Conservation (phyloP, 2,888 invertebrate genomes). For the Xylocampa areola region DNA sequence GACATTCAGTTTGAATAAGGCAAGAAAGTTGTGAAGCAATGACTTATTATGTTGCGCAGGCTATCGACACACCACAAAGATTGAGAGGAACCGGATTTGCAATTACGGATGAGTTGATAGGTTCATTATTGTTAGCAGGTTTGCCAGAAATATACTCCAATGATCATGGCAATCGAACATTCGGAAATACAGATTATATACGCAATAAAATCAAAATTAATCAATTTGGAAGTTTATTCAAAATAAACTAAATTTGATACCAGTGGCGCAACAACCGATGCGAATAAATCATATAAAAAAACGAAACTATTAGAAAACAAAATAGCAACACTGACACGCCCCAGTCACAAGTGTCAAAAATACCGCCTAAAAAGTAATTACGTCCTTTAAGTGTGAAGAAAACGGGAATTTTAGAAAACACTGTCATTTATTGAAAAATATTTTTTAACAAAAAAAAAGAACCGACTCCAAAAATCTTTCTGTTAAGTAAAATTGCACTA, state of each 20-base stretch:
- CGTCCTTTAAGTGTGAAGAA: conserved; percentile 7
- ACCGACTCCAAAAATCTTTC: too few species aligned
- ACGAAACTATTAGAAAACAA: not conserved
- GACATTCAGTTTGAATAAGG: conserved; percentile 46
- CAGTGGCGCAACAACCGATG: conserved; percentile 1
- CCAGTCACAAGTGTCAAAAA: not conserved
- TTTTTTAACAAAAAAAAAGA: too few species aligned
- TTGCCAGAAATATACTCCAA: conserved; percentile 5
- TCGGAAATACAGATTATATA: conserved; percentile 5
- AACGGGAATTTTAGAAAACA: conserved; percentile 7
- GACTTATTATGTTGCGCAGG: conserved; percentile 52
- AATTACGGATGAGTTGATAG: conserved; percentile 48
- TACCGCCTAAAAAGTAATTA: not conserved
- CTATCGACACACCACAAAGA: conserved; percentile 49
- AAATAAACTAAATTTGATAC: not conserved
- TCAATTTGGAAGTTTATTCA: conserved; percentile 7
- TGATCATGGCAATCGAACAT: conserved; percentile 24
- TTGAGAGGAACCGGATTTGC: conserved; percentile 50
- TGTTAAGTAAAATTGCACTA: too few species aligned
- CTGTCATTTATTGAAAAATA: conserved; percentile 8
- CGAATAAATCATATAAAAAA: not conserved
- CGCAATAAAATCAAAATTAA: conserved; percentile 8
- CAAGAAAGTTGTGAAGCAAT: conserved; percentile 50
- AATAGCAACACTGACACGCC: not conserved
- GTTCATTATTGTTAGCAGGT: conserved; percentile 11